Percentiles rank a stretch among this genome's conserved stretches.
Evolutionary conservation across 2,797 vertebrate genomes (phyloP).

Genomic region (Gadopsis bispinosus): DNA sequence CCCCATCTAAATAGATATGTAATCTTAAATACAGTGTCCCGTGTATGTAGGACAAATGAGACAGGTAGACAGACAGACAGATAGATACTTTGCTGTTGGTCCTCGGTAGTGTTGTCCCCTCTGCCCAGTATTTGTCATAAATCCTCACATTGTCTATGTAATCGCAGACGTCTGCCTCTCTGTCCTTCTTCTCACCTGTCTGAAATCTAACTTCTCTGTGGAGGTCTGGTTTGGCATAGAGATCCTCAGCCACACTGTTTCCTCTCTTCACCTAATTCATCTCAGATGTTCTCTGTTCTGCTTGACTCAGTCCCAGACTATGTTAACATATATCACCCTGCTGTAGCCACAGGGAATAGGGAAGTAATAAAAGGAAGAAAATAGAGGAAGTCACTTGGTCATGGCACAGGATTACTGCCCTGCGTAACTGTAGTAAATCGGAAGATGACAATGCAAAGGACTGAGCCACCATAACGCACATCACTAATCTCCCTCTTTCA

Average conservation of each 20-base stretch:
- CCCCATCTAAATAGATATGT: background rate
- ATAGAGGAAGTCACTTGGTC: background rate
- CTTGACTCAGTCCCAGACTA: background rate
- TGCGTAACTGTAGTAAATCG: background rate
- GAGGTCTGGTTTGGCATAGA: slow-evolving; percentile 15
- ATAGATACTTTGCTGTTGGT: slow-evolving; percentile 30
- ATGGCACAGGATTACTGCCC: background rate
- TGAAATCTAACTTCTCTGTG: slow-evolving; percentile 22
- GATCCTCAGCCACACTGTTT: slow-evolving; percentile 24
- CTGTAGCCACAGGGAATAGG: background rate
- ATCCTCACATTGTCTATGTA: background rate
- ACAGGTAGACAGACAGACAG: slow-evolving; percentile 5
- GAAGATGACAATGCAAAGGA: background rate
- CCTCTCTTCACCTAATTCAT: background rate
- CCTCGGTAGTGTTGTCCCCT: slow-evolving; percentile 1
- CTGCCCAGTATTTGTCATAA: slow-evolving; percentile 29
- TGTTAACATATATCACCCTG: background rate
- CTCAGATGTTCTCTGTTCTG: background rate
- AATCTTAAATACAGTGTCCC: background rate
- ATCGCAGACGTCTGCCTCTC: background rate
- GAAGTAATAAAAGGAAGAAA: slow-evolving; percentile 26
- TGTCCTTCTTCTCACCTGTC: background rate
- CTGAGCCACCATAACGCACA: background rate
- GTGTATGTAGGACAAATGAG: background rate
- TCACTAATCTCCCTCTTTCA: background rate